Evolutionary conservation across 30 jellyfish, hydroid and myxozoan species (phyloP).

Genomic region (Rhopilema esculentum): DNA sequence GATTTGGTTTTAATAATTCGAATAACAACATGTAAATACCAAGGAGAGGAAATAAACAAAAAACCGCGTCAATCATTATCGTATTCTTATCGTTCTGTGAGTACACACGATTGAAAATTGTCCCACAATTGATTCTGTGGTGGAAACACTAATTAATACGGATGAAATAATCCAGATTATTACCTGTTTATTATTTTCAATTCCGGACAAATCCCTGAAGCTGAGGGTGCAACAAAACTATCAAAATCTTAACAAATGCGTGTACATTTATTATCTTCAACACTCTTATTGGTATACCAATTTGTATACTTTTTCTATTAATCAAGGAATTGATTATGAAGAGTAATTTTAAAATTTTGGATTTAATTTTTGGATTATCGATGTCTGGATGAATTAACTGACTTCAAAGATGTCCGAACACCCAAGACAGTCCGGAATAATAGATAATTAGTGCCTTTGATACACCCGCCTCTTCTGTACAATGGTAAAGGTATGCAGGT

Average conservation of each 20-base stretch:
- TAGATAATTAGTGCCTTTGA: constrained; percentile 2
- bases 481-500: background rate
- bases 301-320: background rate
- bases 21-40: background rate
- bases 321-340: background rate
- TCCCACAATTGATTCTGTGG: constrained; percentile 16
- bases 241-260: background rate
- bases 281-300: background rate
- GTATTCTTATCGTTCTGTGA: background rate
- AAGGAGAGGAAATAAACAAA: background rate
- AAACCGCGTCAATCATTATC: background rate
- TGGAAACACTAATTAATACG: constrained; percentile 7
- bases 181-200: background rate
- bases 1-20: background rate
- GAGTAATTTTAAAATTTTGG: background rate
- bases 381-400: background rate
- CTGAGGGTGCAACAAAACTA: background rate
- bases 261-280: background rate
- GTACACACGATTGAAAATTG: background rate
- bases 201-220: background rate
- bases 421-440: constrained; percentile 20
- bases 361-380: background rate
- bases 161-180: constrained; percentile 19
- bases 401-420: constrained; percentile 29
- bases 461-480: constrained; percentile 11